Evolutionary conservation across 2,797 vertebrate genomes (phyloP), one percentile per base, ranked within the genome.

Genomic region (Anguilla marmorata): DNA sequence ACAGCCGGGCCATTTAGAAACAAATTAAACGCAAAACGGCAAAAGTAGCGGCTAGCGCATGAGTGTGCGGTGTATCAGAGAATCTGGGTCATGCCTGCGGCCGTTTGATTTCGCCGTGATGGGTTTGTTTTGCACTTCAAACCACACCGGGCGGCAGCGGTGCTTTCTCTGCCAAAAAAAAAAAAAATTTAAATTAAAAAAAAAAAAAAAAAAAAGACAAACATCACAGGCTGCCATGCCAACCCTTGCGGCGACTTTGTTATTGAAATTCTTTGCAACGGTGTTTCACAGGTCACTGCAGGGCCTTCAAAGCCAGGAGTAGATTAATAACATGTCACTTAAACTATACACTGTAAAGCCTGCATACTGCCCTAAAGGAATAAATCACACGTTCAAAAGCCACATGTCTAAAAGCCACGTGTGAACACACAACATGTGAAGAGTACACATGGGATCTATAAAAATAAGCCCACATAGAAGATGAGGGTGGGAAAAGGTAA

Each of bases 71-170:
- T 1, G 45, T n/a, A 11, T 80, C 76, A 80, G 76, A 50, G 19
- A 48, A 24, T 19, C 37, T 12, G 16, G 37, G 76, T 30, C 19
- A 30, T n/a, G 21, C 76, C 76, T 80, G 76, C 14, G 76, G 76
- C 76, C 21, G 19, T 50, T 80, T 80, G 76, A 48, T 80, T 80
- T 48, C 2, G 8, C 41, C 1, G 4, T 80, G 16, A 48, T 24
- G 0, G 16, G 19, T 80, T 50, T 80, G 76, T 80, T 80, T 48
- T n/a, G 41, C 41, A 80, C 41, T 80, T 80, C 76, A 80, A 80
- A 80, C 76, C 41, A 48, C 76, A 48, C 45, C 41, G 5, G 5
- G 41, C 5, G 21, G 19, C 41, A 80, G 21, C 76, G 48, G 41
- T n/a, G 6, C 30, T 14, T 76, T n/a, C 41, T 2, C 16, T 37